Evolutionary conservation across 1,140 invertebrate genomes (phyloP).

Genomic region (Andricus grossulariae): DNA sequence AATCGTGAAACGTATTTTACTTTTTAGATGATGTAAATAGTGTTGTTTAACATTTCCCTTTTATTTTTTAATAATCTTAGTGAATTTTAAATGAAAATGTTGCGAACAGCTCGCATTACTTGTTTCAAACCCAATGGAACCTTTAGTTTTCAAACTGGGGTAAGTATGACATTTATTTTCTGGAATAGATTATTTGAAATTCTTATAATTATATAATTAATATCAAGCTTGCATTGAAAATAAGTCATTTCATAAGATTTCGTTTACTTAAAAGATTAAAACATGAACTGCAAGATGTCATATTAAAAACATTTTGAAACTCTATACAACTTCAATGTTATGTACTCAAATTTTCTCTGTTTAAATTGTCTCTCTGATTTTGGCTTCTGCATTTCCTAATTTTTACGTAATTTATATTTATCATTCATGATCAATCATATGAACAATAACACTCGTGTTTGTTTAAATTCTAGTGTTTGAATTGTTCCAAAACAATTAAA

Average conservation of each 20-base stretch:
- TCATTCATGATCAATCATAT: neutral
- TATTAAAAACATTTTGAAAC: neutral
- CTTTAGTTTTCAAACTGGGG: slow-evolving; percentile 24
- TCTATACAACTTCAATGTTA: neutral
- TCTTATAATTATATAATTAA: neutral
- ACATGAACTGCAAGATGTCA: neutral
- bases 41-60: neutral
- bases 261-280: neutral
- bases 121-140: slow-evolving; percentile 2
- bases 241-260: too few species aligned
- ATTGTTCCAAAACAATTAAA: slow-evolving; percentile 54
- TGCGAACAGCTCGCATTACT: slow-evolving; percentile 10
- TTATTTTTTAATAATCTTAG: too few species aligned
- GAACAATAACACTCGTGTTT: slow-evolving; percentile 32
- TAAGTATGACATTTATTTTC: neutral
- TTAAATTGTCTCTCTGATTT: slow-evolving; percentile 35
- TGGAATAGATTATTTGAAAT: neutral
- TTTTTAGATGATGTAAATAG: slow-evolving; percentile 2
- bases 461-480: slow-evolving; percentile 52
- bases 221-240: neutral
- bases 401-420: neutral
- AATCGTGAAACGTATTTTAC: neutral
- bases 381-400: slow-evolving; percentile 4
- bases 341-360: slow-evolving; percentile 31
- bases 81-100: slow-evolving; percentile 1